Evolutionary conservation across 2,113 vertebrate genomes (phyloP).

Genomic region (Cricetomys ansorgei): DNA sequence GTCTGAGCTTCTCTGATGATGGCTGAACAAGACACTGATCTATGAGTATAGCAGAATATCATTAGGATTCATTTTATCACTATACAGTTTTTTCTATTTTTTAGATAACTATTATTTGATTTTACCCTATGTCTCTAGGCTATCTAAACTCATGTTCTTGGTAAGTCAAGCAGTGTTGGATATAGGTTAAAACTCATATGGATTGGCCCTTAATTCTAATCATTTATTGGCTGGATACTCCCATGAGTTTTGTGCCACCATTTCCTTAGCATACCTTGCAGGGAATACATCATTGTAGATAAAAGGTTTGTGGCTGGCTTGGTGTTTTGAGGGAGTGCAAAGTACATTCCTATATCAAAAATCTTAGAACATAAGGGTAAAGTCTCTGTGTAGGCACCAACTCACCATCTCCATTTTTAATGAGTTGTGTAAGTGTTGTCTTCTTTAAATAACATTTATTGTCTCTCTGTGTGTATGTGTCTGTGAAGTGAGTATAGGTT

Average conservation of each 20-base stretch:
- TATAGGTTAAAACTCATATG: background rate
- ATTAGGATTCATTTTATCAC: background rate
- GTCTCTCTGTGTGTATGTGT: background rate
- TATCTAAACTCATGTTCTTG: background rate
- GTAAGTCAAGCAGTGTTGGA: background rate
- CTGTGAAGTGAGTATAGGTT: background rate
- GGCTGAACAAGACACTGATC: background rate
- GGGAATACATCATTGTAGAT: background rate
- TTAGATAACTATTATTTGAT: background rate
- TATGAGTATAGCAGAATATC: background rate
- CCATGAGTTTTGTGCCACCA: background rate
- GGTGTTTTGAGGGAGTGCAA: background rate
- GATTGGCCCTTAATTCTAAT: background rate
- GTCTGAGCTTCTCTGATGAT: background rate
- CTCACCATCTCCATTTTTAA: too few relatives aligned
- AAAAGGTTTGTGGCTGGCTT: background rate
- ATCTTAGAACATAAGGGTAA: background rate
- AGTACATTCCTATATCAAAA: background rate
- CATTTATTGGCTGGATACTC: too few relatives aligned
- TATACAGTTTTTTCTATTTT: background rate
- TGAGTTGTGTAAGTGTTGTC: too few relatives aligned
- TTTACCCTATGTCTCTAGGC: background rate
- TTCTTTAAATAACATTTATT: background rate
- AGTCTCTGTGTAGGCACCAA: too few relatives aligned
- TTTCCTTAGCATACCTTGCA: too few relatives aligned